Base-by-base conservation (phyloP, 2,113 vertebrate genomes). In the Arvicanthis niloticus region DNA sequence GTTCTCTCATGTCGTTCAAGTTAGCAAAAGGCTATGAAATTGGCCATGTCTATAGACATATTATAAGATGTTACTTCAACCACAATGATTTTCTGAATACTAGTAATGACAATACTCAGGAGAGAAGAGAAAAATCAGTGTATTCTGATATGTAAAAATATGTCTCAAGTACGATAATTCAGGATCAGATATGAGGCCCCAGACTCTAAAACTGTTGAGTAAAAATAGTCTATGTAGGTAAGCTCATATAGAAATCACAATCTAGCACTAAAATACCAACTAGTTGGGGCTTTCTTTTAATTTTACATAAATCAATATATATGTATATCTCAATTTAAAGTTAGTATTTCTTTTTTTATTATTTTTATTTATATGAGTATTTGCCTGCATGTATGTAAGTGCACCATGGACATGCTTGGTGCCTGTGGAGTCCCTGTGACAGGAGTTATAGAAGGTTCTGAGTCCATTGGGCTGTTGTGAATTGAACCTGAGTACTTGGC, bases 131-230 rank as follows among this genome's bases (percentile, higher is more conserved):
- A 45, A 91, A 19, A 56, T 65, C 58, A 29, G 31, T 40, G 77
- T 42, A 82, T 73, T 77, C 78, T 93, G 42, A 67, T 92, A 92
- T 95, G 58, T 88, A n/a, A 78, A 88, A 90, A 51, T 87, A 92
- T 16, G 72, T 72, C 53, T 53, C 40, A 91, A 88, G 9, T n/a
- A 82, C 0, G 90, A 34, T 91, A 88, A 91, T 56, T 91, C 29
- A 91, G 19, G 19, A 91, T 94, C 42, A 65, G 26, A 73, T 31
- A 68, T 88, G 1, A 91, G 65, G 89, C 58, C 9, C 21, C 40
- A 89, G 34, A 48, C 86, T 29, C 16, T 72, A 81, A 75, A 26
- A 68, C 6, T 87, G 21, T 88, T 26, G 17, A 60, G 48, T 40
- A 73, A 19, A 21, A 95, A 37, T 9, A 91, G 45, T 29, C 8